phyloP scores from a whole-genome alignment of 1,140 invertebrate genomes.

The Anoplophora glabripennis region DNA sequence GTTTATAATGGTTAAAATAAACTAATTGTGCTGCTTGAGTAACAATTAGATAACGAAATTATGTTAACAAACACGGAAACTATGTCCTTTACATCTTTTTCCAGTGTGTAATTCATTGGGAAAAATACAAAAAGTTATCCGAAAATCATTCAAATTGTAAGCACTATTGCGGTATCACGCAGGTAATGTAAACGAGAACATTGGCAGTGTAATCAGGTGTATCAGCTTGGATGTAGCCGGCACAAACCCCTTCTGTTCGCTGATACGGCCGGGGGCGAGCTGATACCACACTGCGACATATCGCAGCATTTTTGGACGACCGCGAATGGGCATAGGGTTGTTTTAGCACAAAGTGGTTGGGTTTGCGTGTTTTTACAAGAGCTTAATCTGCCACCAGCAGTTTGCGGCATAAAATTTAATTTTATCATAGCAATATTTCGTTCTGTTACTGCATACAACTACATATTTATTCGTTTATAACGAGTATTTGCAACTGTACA shows the following conservation, averaged over 20 bases:
- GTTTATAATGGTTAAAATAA: too few species aligned
- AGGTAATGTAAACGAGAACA: constrained; percentile 5
- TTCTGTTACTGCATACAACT: constrained; percentile 27
- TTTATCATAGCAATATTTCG: constrained; percentile 31
- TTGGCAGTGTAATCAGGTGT: constrained; percentile 9
- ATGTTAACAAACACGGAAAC: too few species aligned
- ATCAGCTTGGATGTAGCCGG: constrained; percentile 3
- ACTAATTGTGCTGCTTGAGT: too few species aligned
- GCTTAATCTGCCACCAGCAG: constrained; percentile 34
- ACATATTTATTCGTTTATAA: constrained; percentile 26
- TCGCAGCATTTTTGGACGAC: constrained; percentile 33
- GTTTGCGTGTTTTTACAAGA: constrained; percentile 38
- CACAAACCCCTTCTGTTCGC: not conserved
- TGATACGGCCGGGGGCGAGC: not conserved
- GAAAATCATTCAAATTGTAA: not conserved
- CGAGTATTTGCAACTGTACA: constrained; percentile 20
- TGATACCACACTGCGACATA: constrained; percentile 15
- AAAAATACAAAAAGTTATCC: not conserved
- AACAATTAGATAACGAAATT: too few species aligned
- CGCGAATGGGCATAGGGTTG: constrained; percentile 30
- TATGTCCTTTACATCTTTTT: too few species aligned
- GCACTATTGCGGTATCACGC: not conserved
- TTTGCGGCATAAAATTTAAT: constrained; percentile 38
- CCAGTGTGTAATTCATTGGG: too few species aligned
- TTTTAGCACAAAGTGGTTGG: constrained; percentile 29